Evolutionary conservation across 2,797 vertebrate genomes (phyloP), one percentile per base, ranked within the genome.

Genomic region (Acanthornis magna): DNA sequence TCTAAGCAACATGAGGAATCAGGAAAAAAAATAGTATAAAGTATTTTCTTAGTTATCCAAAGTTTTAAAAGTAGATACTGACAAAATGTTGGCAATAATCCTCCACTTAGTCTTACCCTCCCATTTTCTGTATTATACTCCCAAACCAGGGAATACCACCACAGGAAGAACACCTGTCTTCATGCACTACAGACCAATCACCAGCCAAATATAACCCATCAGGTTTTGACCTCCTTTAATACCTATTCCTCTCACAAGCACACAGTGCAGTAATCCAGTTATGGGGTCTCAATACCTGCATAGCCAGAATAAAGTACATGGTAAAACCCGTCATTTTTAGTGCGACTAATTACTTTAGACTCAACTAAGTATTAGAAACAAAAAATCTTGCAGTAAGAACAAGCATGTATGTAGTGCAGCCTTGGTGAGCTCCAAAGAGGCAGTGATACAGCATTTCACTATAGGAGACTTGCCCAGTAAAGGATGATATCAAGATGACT

Each of bases 1-100:
- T 98, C 99, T 99, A 96, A 36, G 91, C 15, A 77, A 21, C 10
- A 63, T 6, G 11, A 86, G 11, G 38, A 71, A 85, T 27, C 3
- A 30, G 38, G 12, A 7, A 48, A 74, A 57, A 68, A 65, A 83
- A 23, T 1, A 53, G 25, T 8, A 73, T 42, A 1, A 48, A 43
- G 2, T 21, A 70, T 74, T 73, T 85, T 51, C 32, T 86, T 36
- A 61, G 38, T 65, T 61, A 81, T 21, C 29, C 40, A 12, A 60
- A 47, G 8, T 43, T 77, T 77, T 58, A 42, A 17, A 54, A 68
- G 38, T 30, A 80, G 51, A 67, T 20, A 63, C 11, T 27, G 61
- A 54, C n/a, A 48, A 29, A 62, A 17, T 1, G 4, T 17, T 71
- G 54, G 65, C 54, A 72, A 32, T 18, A 68, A 78, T 7, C 30